Conservation (phyloP, 2,113 vertebrate species). For the Heterochromis multidens region DNA sequence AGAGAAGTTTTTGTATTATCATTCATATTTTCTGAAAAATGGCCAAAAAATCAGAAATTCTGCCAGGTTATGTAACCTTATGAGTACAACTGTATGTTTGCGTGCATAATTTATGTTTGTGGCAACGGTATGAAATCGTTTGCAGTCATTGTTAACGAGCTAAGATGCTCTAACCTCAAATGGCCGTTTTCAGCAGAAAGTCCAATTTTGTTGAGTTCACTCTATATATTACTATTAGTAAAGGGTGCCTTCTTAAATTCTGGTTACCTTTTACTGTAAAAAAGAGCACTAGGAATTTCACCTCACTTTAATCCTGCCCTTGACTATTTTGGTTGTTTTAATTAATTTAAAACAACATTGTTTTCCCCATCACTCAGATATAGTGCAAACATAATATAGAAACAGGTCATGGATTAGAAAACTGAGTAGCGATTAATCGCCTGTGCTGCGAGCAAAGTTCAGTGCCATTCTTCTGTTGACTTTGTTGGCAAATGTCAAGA, state of each 20-base stretch:
- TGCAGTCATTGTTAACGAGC: too few relatives aligned
- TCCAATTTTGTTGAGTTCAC: too few relatives aligned
- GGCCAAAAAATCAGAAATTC: too few relatives aligned
- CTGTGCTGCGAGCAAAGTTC: not conserved
- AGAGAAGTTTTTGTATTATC: too few relatives aligned
- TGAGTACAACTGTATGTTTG: too few relatives aligned
- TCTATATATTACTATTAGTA: not conserved
- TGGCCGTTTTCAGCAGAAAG: too few relatives aligned
- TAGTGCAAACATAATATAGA: not conserved
- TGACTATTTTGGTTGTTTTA: not conserved
- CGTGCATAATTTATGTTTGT: too few relatives aligned
- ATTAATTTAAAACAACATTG: too few relatives aligned
- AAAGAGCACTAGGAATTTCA: not conserved
- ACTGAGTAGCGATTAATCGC: not conserved
- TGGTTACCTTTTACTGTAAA: not conserved
- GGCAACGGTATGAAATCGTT: too few relatives aligned
- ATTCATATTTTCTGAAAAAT: too few relatives aligned
- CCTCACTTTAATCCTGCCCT: not conserved
- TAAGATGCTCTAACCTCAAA: too few relatives aligned
- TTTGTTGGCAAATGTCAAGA: not conserved
- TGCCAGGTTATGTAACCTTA: too few relatives aligned
- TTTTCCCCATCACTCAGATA: not conserved
- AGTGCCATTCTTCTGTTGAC: not conserved
- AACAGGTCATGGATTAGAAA: not conserved
- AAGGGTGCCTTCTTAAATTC: not conserved